Conservation (phyloP, 2,113 vertebrate genomes). For the Petrocephalus microphthalmus region DNA sequence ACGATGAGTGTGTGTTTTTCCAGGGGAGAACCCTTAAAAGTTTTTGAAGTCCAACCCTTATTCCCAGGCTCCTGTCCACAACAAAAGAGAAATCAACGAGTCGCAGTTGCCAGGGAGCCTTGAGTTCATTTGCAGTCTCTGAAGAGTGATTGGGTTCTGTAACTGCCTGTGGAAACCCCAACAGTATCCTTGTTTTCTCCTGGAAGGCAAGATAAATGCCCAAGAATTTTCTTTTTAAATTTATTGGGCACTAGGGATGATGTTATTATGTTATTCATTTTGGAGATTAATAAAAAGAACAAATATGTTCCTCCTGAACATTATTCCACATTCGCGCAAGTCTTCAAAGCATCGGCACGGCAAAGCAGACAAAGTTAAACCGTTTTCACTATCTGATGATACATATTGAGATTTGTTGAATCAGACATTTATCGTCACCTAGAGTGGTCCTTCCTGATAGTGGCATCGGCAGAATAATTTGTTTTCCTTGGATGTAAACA, state of each 20-base stretch:
- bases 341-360: neutral
- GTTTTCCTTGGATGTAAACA: conserved; percentile 3
- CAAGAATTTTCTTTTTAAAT: conserved; percentile 12
- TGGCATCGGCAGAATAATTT: conserved; percentile 11
- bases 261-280: neutral
- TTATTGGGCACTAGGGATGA: conserved; percentile 4
- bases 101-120: neutral
- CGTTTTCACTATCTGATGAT: neutral
- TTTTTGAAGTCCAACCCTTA: neutral
- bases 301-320: neutral
- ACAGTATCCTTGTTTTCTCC: neutral
- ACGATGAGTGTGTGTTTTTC: neutral
- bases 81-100: neutral
- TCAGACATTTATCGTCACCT: neutral
- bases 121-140: conserved; percentile 14
- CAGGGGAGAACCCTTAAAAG: conserved; percentile 11
- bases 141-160: neutral
- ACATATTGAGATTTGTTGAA: conserved; percentile 12
- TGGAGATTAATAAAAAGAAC: conserved; percentile 4
- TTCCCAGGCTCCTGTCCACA: neutral
- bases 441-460: neutral
- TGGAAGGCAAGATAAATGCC: conserved; percentile 15
- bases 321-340: neutral
- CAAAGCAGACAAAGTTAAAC: neutral
- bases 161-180: neutral